Base-by-base conservation (phyloP, 2,797 vertebrate genomes). In the Hapalemur alaotrensis region DNA sequence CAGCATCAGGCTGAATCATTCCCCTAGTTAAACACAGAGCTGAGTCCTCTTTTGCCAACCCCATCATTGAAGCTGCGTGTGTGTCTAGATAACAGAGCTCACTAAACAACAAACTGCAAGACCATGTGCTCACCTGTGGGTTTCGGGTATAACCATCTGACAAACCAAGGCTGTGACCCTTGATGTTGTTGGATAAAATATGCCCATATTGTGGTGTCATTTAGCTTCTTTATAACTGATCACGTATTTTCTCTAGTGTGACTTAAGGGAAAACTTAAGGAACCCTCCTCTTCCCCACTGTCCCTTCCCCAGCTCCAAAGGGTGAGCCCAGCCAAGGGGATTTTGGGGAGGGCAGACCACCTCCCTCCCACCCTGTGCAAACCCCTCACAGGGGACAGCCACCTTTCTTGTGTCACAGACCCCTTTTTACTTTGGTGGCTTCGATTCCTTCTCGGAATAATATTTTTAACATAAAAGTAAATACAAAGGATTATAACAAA, bases 1-100 rank as follows among this genome's bases (percentile, higher is more conserved):
- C 28, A 78, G 97, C 97, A 93, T 14, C 61, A 52, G 72, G 69
- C 35, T 96, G 70, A 96, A 54, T 46, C 69, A 67, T 46, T 13
- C 63, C 50, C 92, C 93, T 43, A 18, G 87, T 50, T 61, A 95
- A 87, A 79, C 15, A 89, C 70, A 95, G n/a, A 70, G 61, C 43
- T 4, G 15, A 89, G 20, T 38, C 41, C 73, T 43, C 17, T 41
- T 85, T 96, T 57, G 41, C 82, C 73, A 65, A 67, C 78, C 52
- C 75, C 52, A 0, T 48, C 65, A 61, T 0, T 22, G 75, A 84
- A 75, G 72, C 67, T 30, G 28, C 79, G n/a, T 70, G 78, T 35
- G 46, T 94, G 92, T 82, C 17, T 30, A 82, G 84, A 85, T 78
- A 86, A 48, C 87, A 72, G 73, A 3, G 86, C 82, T 87, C 67